Percentiles rank a stretch among this genome's conserved stretches.
Evolutionary conservation across 2,113 vertebrate species (phyloP).

Genomic region (Aegypius monachus): DNA sequence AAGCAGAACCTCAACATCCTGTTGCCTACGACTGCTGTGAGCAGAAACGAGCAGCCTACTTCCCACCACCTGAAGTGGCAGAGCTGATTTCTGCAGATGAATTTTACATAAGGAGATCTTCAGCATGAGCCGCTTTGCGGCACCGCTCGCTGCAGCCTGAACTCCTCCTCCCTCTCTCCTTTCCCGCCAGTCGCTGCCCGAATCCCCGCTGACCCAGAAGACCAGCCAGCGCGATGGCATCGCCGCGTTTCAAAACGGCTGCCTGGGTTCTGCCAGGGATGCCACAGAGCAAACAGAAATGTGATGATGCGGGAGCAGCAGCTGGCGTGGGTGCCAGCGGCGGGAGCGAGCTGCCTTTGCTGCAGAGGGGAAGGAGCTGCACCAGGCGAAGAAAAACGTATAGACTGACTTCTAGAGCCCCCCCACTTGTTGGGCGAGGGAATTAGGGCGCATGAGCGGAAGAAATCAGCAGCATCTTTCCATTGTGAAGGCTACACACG

Average conservation of each 20-base stretch:
- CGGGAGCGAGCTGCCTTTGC: neutral
- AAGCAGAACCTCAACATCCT: constrained; percentile 34
- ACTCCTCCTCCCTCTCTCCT: neutral
- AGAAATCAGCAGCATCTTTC: neutral
- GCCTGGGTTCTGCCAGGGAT: neutral
- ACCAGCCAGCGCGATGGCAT: fast-evolving
- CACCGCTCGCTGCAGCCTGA: neutral
- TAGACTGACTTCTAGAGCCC: neutral
- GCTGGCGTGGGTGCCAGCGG: neutral
- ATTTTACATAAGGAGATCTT: constrained; percentile 3
- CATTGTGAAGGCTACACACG: neutral
- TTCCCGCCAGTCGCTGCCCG: neutral
- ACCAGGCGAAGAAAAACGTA: neutral
- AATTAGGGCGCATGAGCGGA: neutral
- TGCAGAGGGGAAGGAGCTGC: neutral
- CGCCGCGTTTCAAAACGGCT: fast-evolving
- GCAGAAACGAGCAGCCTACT: neutral
- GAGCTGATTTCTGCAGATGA: constrained; percentile 11
- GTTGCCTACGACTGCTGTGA: neutral
- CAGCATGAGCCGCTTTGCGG: neutral
- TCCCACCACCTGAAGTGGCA: neutral
- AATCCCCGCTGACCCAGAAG: neutral
- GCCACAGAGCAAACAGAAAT: fast-evolving
- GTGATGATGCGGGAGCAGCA: fast-evolving
- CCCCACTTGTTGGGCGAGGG: neutral